Evolutionary conservation across 1,140 invertebrate genomes (phyloP).

Genomic region (Bursaphelenchus mucronatus): DNA sequence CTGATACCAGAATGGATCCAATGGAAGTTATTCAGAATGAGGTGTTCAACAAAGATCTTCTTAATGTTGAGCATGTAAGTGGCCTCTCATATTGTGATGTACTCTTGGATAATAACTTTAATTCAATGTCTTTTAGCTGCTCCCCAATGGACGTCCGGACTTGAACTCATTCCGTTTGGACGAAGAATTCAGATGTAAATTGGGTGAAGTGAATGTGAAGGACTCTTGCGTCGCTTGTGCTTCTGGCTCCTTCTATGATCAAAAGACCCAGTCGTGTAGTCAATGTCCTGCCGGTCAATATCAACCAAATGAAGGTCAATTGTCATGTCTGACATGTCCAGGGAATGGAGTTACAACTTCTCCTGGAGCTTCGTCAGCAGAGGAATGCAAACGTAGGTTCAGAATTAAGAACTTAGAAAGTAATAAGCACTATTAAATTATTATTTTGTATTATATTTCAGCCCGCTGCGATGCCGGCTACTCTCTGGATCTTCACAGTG

Average conservation of each 20-base stretch:
- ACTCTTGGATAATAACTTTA: too few relatives aligned
- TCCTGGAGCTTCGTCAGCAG: constrained; percentile 76
- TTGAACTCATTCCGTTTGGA: constrained; percentile 77
- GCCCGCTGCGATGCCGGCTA: constrained; percentile 52
- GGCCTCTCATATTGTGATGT: neutral
- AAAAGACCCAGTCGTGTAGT: constrained; percentile 70
- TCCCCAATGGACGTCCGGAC: constrained; percentile 88
- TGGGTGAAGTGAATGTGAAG: constrained; percentile 83
- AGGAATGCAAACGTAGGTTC: constrained; percentile 77
- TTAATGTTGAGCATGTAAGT: constrained; percentile 57
- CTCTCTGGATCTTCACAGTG: constrained; percentile 65
- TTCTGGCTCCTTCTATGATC: constrained; percentile 80
- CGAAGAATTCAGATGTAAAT: constrained; percentile 84
- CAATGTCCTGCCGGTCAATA: constrained; percentile 83
- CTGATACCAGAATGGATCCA: constrained; percentile 22
- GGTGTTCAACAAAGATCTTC: constrained; percentile 44
- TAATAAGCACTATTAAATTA: too few relatives aligned
- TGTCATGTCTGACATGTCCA: constrained; percentile 77
- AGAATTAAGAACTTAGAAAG: too few relatives aligned
- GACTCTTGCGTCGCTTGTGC: constrained; percentile 83
- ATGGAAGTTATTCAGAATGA: constrained; percentile 53
- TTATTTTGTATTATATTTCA: constrained; percentile 62
- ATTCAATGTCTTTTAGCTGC: constrained; percentile 60
- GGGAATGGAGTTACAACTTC: constrained; percentile 74
- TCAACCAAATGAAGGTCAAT: constrained; percentile 86